phyloP scores from a whole-genome alignment of 2,888 invertebrate genomes.

The Hanleya hanleyi region DNA sequence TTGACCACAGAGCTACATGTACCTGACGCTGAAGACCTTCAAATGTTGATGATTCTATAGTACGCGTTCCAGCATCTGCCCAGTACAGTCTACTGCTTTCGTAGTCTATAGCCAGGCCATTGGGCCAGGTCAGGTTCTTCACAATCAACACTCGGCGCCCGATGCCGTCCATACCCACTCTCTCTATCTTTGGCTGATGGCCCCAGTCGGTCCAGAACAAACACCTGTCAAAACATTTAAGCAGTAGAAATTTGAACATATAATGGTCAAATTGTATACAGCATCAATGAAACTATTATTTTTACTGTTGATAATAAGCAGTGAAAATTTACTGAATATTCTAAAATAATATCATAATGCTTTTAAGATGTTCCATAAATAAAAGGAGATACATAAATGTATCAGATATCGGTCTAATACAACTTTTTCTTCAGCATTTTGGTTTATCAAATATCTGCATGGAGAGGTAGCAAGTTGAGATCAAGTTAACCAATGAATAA shows the following conservation, averaged over 20 bases:
- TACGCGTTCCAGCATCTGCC: constrained; percentile 87
- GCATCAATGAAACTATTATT: neutral
- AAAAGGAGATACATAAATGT: no score
- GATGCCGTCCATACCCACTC: constrained; percentile 90
- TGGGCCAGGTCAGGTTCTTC: constrained; percentile 86
- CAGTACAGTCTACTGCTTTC: constrained; percentile 85
- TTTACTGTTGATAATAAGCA: neutral
- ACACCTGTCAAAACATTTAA: constrained; percentile 77
- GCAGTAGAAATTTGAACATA: neutral
- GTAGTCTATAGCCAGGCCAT: constrained; percentile 87
- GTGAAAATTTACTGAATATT: no score
- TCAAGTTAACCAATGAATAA: no score
- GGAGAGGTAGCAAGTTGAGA: no score
- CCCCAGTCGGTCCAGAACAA: constrained; percentile 97
- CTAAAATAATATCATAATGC: no score
- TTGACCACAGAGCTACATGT: no score
- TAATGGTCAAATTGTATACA: neutral
- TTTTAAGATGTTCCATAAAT: no score
- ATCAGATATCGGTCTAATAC: no score
- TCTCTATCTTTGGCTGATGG: constrained; percentile 84
- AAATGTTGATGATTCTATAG: constrained; percentile 85
- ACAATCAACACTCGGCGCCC: constrained; percentile 78
- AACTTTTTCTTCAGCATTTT: no score
- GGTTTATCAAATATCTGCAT: no score
- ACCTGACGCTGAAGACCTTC: constrained; percentile 82